A percentile compares a stretch with the other conserved stretches of the same genome.
phyloP scores from a whole-genome alignment of 2,888 invertebrate species.

The Volucella bombylans region DNA sequence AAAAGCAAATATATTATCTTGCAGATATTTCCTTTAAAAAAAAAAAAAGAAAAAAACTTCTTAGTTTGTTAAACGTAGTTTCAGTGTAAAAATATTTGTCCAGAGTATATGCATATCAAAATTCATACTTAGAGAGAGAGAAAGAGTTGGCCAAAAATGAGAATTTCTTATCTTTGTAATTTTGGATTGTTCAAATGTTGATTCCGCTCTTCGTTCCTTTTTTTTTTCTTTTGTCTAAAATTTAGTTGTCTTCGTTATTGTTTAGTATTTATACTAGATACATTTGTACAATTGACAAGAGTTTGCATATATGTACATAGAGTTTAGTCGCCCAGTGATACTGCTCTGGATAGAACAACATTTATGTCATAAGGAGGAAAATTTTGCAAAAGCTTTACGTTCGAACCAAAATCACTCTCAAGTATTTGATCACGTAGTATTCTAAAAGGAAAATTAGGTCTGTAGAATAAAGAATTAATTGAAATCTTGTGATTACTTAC shows the following conservation, averaged over 20 bases:
- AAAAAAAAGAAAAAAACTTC: slow-evolving; percentile 21
- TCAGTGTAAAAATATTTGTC: slow-evolving; percentile 66
- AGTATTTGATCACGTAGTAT: slow-evolving; percentile 92
- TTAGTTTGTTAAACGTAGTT: slow-evolving; percentile 41
- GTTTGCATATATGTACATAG: slow-evolving; percentile 27
- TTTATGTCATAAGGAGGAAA: slow-evolving; percentile 95
- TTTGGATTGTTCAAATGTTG: slow-evolving; percentile 30
- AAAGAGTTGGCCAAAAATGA: slow-evolving; percentile 67
- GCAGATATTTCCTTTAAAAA: slow-evolving; percentile 18
- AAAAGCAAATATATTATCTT: slow-evolving; percentile 54
- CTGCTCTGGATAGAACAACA: slow-evolving; percentile 90
- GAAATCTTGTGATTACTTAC: slow-evolving; percentile 86
- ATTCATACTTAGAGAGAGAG: slow-evolving; percentile 44
- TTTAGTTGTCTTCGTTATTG: slow-evolving; percentile 51
- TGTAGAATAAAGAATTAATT: not conserved
- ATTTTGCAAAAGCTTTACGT: slow-evolving; percentile 96
- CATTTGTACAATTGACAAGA: slow-evolving; percentile 71
- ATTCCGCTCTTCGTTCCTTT: slow-evolving; percentile 7
- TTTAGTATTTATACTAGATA: slow-evolving; percentile 52
- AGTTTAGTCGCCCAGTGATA: slow-evolving; percentile 77
- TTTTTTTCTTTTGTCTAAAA: too few relatives aligned
- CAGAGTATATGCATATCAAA: slow-evolving; percentile 55
- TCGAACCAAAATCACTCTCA: slow-evolving; percentile 94
- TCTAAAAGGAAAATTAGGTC: slow-evolving; percentile 83
- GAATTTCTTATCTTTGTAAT: slow-evolving; percentile 39